phyloP scores from a whole-genome alignment of 1,140 invertebrate genomes.

The Microplitis mediator region DNA sequence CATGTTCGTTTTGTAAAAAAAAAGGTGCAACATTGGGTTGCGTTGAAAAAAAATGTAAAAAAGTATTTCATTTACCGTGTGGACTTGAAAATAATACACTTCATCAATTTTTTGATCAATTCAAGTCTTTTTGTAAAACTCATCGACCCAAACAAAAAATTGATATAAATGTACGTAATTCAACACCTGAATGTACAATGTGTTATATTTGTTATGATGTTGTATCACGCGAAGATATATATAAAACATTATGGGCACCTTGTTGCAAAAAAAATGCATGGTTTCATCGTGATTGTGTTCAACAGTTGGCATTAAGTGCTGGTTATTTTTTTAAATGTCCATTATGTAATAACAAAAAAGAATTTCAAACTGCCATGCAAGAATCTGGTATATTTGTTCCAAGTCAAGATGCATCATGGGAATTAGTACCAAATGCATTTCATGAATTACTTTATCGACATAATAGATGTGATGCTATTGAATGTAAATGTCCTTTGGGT shows the following conservation, averaged over 20 bases:
- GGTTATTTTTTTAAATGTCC: constrained; percentile 76
- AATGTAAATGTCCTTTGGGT: constrained; percentile 67
- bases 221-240: constrained; percentile 52
- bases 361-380: constrained; percentile 67
- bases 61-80: constrained; percentile 70
- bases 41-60: constrained; percentile 62
- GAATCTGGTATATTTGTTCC: constrained; percentile 71
- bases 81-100: constrained; percentile 64
- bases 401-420: constrained; percentile 74
- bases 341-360: constrained; percentile 69
- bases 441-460: constrained; percentile 67
- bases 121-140: constrained; percentile 68
- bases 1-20: constrained; percentile 67
- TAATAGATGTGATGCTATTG: constrained; percentile 64
- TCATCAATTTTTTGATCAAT: constrained; percentile 69
- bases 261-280: constrained; percentile 69
- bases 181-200: constrained; percentile 41
- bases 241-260: constrained; percentile 64
- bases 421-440: constrained; percentile 70
- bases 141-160: constrained; percentile 66
- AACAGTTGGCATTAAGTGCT: constrained; percentile 68
- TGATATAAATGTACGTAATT: constrained; percentile 38
- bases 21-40: constrained; percentile 71
- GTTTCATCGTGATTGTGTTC: constrained; percentile 69
- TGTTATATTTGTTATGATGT: constrained; percentile 68